These are phyloP conservation scores for Meloidogyne chitwoodi DNA, from an alignment of 1,140 invertebrate species.

Conservation along the genomic window DNA sequence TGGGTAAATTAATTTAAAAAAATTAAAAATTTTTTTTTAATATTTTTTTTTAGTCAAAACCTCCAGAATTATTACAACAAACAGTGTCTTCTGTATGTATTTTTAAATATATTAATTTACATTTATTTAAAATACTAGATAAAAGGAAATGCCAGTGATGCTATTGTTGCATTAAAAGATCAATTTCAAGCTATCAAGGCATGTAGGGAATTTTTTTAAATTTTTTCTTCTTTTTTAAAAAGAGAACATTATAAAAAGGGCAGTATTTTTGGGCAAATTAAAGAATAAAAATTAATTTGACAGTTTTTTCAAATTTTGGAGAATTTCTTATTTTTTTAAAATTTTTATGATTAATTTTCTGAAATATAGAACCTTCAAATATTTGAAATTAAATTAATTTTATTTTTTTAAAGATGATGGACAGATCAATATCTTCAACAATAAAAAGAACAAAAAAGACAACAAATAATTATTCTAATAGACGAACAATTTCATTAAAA, in stretches of 20 bases:
- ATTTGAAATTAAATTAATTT: not conserved
- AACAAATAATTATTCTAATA: not conserved
- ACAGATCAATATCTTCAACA: not conserved
- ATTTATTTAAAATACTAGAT: conserved; percentile 37
- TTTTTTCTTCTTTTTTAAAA: not conserved
- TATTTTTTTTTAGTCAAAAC: not conserved
- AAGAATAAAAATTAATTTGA: too few relatives aligned
- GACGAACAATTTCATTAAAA: not conserved
- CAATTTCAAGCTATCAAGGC: conserved; percentile 39
- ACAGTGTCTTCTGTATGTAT: conserved; percentile 29
- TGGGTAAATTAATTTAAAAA: too few relatives aligned
- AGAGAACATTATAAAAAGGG: too few relatives aligned
- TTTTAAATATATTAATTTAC: conserved; percentile 20
- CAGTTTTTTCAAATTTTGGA: too few relatives aligned
- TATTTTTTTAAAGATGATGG: not conserved
- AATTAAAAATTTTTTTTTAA: not conserved
- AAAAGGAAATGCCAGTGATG: conserved; percentile 49
- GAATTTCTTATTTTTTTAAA: too few relatives aligned
- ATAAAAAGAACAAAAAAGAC: not conserved
- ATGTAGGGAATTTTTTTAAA: conserved; percentile 1
- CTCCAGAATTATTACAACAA: conserved; percentile 31
- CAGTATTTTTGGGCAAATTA: too few relatives aligned
- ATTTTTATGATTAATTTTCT: too few relatives aligned
- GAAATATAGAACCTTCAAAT: too few relatives aligned
- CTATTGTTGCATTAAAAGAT: conserved; percentile 50